Percentiles rank a stretch among this genome's conserved stretches.
Evolutionary conservation across 2,113 vertebrate genomes (phyloP).

Genomic region (Hippocampus zosterae): DNA sequence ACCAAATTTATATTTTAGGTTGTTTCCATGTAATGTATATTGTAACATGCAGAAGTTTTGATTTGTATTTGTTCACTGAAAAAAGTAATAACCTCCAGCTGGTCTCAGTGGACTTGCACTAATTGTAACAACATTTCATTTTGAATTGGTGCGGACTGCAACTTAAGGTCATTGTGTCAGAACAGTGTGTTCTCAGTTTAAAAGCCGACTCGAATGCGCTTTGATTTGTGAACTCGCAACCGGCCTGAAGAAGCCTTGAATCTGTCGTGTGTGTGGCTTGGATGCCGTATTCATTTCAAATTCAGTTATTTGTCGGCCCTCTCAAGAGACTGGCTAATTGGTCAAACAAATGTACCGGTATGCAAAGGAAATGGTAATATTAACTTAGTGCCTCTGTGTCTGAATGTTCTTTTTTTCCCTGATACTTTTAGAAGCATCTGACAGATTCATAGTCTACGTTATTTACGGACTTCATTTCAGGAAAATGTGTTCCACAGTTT

Average conservation of each 20-base stretch:
- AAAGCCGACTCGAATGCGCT: constrained; percentile 23
- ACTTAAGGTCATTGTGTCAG: constrained; percentile 17
- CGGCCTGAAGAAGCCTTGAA: background rate
- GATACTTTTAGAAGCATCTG: background rate
- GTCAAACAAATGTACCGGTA: background rate
- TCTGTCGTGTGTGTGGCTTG: background rate
- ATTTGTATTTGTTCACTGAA: background rate
- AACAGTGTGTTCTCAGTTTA: constrained; percentile 3
- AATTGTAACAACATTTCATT: constrained; percentile 16
- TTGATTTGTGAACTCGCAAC: background rate
- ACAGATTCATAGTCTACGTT: too few relatives aligned
- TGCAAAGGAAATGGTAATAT: background rate
- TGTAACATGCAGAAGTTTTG: background rate
- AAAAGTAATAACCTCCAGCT: background rate
- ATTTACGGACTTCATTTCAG: too few relatives aligned
- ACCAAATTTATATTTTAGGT: background rate
- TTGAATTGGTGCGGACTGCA: constrained; percentile 14
- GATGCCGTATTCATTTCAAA: background rate
- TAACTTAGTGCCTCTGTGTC: background rate
- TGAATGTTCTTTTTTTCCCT: too few relatives aligned
- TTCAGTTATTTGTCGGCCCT: background rate
- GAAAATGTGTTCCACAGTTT: too few relatives aligned
- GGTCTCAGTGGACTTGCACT: constrained; percentile 4
- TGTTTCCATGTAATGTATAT: background rate
- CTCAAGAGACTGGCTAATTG: background rate